A percentile compares a stretch with the other conserved stretches of the same genome.
Evolutionary conservation across 2,113 vertebrate species (phyloP).

Genomic region (Sceloporus undulatus): DNA sequence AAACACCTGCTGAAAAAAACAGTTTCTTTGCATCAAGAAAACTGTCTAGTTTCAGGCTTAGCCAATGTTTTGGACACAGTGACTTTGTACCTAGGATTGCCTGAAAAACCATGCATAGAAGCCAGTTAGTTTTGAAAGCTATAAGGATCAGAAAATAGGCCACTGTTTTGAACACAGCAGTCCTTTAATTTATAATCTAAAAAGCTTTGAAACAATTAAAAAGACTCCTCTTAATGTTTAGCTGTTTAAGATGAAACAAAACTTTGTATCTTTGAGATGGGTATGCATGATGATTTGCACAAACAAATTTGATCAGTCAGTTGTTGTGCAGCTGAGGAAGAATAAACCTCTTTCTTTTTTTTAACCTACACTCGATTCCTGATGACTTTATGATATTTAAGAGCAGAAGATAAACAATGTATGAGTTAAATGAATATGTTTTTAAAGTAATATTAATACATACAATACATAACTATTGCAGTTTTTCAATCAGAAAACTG

Average conservation of each 20-base stretch:
- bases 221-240: not conserved
- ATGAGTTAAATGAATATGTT: too few species aligned
- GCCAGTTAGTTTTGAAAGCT: not conserved
- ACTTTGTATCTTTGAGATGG: not conserved
- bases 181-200: not conserved
- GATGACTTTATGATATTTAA: too few species aligned
- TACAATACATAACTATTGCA: too few species aligned
- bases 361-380: too few species aligned
- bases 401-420: too few species aligned
- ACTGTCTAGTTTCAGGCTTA: not conserved
- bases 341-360: not conserved
- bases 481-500: slow-evolving; percentile 1
- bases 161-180: not conserved
- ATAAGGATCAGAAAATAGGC: slow-evolving; percentile 40
- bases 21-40: not conserved
- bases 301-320: too few species aligned
- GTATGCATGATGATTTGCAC: not conserved
- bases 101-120: not conserved
- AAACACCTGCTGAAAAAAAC: too few species aligned
- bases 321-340: not conserved
- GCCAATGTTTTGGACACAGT: not conserved
- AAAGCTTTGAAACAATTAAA: not conserved
- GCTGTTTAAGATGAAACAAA: too few species aligned
- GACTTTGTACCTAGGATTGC: not conserved
- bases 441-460: too few species aligned